These are phyloP conservation scores for Kryphioiulus occultus DNA, from an alignment of 2,888 invertebrate species.

Conservation along the genomic window DNA sequence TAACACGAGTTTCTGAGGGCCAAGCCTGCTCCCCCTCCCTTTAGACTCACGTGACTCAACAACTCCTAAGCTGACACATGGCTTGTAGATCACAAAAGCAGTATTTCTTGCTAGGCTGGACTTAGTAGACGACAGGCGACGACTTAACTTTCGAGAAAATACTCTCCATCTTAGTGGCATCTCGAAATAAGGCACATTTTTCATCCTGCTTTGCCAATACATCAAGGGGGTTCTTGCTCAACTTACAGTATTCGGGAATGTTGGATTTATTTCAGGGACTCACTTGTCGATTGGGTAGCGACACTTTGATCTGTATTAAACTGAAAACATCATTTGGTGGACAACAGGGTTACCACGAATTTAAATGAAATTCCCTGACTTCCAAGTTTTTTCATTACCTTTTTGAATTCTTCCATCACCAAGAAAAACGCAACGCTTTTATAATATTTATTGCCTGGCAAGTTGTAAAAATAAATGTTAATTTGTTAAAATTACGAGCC, in stretches of 20 bases:
- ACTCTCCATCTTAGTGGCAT: constrained; percentile 4
- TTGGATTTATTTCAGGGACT: no score
- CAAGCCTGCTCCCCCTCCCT: neutral
- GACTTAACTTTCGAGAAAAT: neutral
- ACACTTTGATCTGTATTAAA: neutral
- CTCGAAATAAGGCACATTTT: neutral
- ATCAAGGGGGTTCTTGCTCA: neutral
- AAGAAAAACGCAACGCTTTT: no score
- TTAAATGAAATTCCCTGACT: neutral
- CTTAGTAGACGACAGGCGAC: neutral
- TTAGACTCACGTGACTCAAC: neutral
- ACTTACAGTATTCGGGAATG: no score
- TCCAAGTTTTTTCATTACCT: no score
- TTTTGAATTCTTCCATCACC: no score
- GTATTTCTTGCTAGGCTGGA: neutral
- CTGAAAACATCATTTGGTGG: neutral
- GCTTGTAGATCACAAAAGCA: neutral
- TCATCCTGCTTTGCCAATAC: neutral
- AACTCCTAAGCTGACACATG: neutral
- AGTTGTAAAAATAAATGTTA: no score
- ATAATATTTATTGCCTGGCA: no score
- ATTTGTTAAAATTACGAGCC: no score
- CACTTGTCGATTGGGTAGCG: neutral
- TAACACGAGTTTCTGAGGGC: neutral
- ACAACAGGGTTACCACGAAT: neutral